These are phyloP conservation scores for Pseudomyrmex concolor DNA, from an alignment of 1,140 invertebrate species.

Conservation along the genomic window DNA sequence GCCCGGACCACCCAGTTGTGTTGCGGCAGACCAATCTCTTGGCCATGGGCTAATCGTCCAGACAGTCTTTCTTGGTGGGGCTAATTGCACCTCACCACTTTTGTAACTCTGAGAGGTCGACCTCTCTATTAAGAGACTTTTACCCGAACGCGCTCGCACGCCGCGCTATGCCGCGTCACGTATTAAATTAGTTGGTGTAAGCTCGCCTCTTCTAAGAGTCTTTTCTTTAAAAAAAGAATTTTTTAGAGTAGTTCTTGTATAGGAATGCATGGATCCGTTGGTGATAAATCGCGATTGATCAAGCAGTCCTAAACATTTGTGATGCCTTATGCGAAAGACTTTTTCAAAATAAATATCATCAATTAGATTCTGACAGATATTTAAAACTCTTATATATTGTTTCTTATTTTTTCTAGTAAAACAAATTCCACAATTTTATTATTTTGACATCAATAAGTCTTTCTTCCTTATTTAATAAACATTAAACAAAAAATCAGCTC, in stretches of 20 bases:
- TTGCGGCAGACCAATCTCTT: conserved; percentile 80
- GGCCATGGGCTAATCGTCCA: conserved; percentile 75
- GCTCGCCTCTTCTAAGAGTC: conserved; percentile 63
- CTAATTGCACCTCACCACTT: conserved; percentile 79
- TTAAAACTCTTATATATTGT: background rate
- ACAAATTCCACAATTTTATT: background rate
- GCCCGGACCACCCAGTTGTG: conserved; percentile 81
- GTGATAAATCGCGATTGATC: conserved; percentile 37
- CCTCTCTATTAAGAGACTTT: conserved; percentile 76
- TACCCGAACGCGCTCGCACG: conserved; percentile 67
- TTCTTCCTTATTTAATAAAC: background rate
- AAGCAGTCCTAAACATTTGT: conserved; percentile 26
- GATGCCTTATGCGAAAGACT: background rate
- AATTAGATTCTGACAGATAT: background rate
- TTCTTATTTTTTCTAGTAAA: background rate
- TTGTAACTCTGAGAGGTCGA: conserved; percentile 70
- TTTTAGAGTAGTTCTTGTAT: conserved; percentile 60
- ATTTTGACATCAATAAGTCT: background rate
- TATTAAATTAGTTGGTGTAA: conserved; percentile 82
- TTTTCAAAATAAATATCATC: background rate
- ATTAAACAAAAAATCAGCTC: background rate
- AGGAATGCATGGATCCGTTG: conserved; percentile 44
- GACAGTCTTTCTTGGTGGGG: conserved; percentile 71
- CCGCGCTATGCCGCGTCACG: conserved; percentile 72
- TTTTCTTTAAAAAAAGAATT: conserved; percentile 60